Base-by-base conservation (phyloP, 2,797 vertebrate species). In the Manis pentadactyla region DNA sequence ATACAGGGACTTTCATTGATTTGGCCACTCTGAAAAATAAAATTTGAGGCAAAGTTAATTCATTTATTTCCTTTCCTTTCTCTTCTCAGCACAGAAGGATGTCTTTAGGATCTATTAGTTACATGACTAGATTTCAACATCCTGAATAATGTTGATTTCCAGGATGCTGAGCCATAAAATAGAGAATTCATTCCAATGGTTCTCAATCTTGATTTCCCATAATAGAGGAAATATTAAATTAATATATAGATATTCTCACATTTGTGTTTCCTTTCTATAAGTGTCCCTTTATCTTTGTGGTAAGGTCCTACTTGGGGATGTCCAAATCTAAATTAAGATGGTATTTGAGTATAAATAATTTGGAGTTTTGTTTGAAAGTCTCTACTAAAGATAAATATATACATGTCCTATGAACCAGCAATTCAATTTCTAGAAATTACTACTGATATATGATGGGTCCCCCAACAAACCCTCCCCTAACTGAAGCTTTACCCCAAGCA, bases 1-100 rank as follows among this genome's bases (percentile, higher is more conserved):
- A 99, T 61, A 99, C 98, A 21, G 99, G 99, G 81, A 99, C 98
- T 97, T 99, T 99, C 99, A 99, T 98, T 93, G 99, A 98, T 98
- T 99, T 99, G 96, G 99, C 99, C 96, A 99, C 99, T 98, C 99
- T 99, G 97, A 87, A 99, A 98, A 98, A 97, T 1, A 19, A 71
- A 97, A 85, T 95, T 85, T 27, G 91, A 96, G 90, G 71, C 39
- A 97, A 27, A 92, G 5, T 97, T 0, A 0, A 89, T 90, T 96
- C 90, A 89, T 23, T 75, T 4, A 25, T 1, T 23, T 42, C 2
- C 0, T 0, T 66, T 68, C 55, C 75, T 95, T 94, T 93, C 25
- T 87, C 87, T 90, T 66, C 66, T 71, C 66, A 69, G 63, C 39
- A 89, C 14, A 73, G 4, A 21, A 75, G 21, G 27, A 90, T 55